A percentile compares a stretch with the other conserved stretches of the same genome.
These are phyloP conservation scores for Xestia ashworthii DNA, from an alignment of 2,888 invertebrate species.

Conservation along the genomic window DNA sequence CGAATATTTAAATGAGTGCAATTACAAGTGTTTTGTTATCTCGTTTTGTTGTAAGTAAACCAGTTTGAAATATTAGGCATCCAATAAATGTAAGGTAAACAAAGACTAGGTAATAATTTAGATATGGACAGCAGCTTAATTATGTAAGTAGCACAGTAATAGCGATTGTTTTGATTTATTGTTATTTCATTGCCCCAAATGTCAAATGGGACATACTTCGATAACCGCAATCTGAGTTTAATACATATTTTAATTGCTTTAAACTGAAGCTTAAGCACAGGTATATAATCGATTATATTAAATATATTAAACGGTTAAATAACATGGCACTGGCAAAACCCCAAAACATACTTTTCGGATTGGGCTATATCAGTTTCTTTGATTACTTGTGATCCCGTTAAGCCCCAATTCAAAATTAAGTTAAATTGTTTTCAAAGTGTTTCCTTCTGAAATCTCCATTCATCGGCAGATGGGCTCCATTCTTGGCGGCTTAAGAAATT, in stretches of 20 bases:
- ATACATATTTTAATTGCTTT: conserved; percentile 22
- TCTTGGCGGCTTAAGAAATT: conserved; percentile 61
- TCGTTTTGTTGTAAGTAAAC: conserved; percentile 6
- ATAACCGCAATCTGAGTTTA: conserved; percentile 25
- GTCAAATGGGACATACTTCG: conserved; percentile 38
- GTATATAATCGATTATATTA: background rate
- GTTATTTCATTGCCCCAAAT: conserved; percentile 41
- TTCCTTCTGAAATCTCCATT: conserved; percentile 25
- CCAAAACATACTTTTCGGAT: background rate
- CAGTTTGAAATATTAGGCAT: conserved; percentile 19
- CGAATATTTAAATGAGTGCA: conserved; percentile 6
- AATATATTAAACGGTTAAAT: background rate
- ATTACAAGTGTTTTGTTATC: conserved; percentile 27
- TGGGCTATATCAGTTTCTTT: background rate
- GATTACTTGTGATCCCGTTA: conserved; percentile 3
- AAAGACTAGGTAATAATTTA: conserved; percentile 21
- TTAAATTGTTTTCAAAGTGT: conserved; percentile 26
- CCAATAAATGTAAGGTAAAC: conserved; percentile 17
- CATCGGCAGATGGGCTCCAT: conserved; percentile 43
- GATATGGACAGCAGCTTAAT: conserved; percentile 10
- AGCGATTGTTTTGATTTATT: conserved; percentile 50
- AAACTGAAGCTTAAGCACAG: background rate
- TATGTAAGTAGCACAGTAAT: conserved; percentile 46
- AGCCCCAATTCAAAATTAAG: conserved; percentile 7
- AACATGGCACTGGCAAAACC: background rate